These are phyloP conservation scores for Vireo altiloquus DNA, from an alignment of 2,113 vertebrate genomes.

Conservation along the genomic window DNA sequence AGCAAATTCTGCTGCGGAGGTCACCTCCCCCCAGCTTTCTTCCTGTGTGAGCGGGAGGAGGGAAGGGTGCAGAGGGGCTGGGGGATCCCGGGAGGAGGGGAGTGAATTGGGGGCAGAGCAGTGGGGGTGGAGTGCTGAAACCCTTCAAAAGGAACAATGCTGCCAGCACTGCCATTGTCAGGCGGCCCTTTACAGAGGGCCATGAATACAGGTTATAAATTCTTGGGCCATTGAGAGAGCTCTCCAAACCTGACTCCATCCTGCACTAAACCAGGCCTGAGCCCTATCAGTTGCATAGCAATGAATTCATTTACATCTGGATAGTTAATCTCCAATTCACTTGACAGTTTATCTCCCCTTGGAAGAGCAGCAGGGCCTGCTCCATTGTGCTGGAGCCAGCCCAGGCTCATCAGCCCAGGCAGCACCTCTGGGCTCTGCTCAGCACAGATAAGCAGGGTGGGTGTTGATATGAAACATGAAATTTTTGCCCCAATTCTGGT, in stretches of 20 bases:
- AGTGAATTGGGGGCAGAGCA: constrained; percentile 46
- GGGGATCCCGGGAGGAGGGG: constrained; percentile 55
- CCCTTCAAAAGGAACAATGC: constrained; percentile 60
- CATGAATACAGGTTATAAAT: constrained; percentile 72
- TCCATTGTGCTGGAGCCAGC: not conserved
- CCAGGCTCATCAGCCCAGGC: not conserved
- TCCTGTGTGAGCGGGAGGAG: constrained; percentile 54
- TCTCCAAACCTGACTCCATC: constrained; percentile 64
- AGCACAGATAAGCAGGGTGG: not conserved
- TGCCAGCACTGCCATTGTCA: constrained; percentile 45
- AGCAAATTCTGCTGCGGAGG: constrained; percentile 40
- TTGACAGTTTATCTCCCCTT: constrained; percentile 52
- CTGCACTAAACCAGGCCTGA: constrained; percentile 30
- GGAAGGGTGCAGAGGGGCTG: not conserved
- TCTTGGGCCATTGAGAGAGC: constrained; percentile 52
- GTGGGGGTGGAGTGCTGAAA: constrained; percentile 21
- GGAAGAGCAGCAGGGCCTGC: not conserved
- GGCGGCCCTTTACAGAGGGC: constrained; percentile 27
- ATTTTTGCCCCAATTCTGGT: not conserved
- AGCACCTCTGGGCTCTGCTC: not conserved
- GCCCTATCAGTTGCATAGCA: constrained; percentile 63
- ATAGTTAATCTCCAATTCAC: constrained; percentile 54
- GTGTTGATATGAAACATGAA: not conserved
- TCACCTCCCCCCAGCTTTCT: constrained; percentile 52
- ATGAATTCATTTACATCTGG: constrained; percentile 68